Percentiles rank a stretch among this genome's conserved stretches.
phyloP scores from a whole-genome alignment of 2,113 vertebrate species.

The Grammatotria lemairii region DNA sequence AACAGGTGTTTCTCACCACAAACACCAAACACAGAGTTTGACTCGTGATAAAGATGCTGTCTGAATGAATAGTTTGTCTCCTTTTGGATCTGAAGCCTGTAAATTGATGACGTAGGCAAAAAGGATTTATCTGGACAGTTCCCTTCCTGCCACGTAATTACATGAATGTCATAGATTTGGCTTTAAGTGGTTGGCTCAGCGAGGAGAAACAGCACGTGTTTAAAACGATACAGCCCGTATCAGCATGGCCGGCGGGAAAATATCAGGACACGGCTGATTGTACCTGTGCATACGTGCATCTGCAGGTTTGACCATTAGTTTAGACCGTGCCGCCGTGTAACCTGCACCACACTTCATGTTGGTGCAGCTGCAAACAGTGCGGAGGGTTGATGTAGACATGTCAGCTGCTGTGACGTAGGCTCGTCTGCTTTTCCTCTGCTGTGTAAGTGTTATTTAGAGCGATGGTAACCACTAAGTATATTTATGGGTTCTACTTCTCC shows the following conservation, averaged over 20 bases:
- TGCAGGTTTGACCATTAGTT: background rate
- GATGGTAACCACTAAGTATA: conserved; percentile 44
- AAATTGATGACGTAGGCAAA: background rate
- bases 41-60: background rate
- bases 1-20: background rate
- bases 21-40: background rate
- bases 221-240: background rate
- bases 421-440: conserved; percentile 47
- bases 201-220: background rate
- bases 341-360: background rate
- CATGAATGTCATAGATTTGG: background rate
- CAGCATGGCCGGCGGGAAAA: background rate
- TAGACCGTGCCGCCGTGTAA: background rate
- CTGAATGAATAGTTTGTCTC: rapidly evolving
- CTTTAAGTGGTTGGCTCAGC: background rate
- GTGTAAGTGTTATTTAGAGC: conserved; percentile 35
- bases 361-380: background rate
- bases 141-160: background rate
- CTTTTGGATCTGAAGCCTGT: background rate
- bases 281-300: rapidly evolving
- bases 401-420: conserved; percentile 4
- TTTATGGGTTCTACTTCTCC: conserved; percentile 6
- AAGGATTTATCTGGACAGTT: background rate
- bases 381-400: background rate
- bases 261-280: background rate